Evolutionary conservation across 2,888 invertebrate genomes (phyloP).

Genomic region (Dichetophora obliterata): DNA sequence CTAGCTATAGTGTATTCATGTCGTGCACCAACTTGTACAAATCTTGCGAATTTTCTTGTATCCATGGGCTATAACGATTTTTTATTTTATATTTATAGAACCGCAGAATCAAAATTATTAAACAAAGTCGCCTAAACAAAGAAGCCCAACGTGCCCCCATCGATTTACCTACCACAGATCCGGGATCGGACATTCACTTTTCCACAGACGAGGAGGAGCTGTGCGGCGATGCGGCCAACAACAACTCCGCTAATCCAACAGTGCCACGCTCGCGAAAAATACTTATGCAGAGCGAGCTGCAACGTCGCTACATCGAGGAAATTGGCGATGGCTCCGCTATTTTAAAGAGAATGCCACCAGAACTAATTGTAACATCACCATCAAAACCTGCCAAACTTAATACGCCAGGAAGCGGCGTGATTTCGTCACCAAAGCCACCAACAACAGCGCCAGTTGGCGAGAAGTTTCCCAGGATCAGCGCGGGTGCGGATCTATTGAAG

Average conservation of each 20-base stretch:
- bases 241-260: conserved; percentile 42
- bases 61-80: not conserved
- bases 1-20: too few relatives aligned
- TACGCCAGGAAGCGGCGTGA: not conserved
- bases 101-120: conserved; percentile 50
- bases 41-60: too few relatives aligned
- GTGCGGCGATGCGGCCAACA: conserved; percentile 56
- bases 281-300: conserved; percentile 65
- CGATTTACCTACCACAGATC: conserved; percentile 76
- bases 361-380: conserved; percentile 70
- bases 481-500: not conserved
- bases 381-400: conserved; percentile 51
- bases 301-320: conserved; percentile 63
- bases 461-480: conserved; percentile 54
- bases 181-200: conserved; percentile 74
- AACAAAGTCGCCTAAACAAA: conserved; percentile 54
- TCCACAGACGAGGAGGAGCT: conserved; percentile 77
- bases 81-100: conserved; percentile 42
- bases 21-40: too few relatives aligned
- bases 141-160: conserved; percentile 67
- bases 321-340: conserved; percentile 58
- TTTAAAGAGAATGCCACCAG: conserved; percentile 69
- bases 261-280: conserved; percentile 61
- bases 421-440: not conserved
- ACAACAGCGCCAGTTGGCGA: conserved; percentile 42